Evolutionary conservation across 53 echinoderm and acorn worm species (phyloP).

Genomic region (Henricia sp.): DNA sequence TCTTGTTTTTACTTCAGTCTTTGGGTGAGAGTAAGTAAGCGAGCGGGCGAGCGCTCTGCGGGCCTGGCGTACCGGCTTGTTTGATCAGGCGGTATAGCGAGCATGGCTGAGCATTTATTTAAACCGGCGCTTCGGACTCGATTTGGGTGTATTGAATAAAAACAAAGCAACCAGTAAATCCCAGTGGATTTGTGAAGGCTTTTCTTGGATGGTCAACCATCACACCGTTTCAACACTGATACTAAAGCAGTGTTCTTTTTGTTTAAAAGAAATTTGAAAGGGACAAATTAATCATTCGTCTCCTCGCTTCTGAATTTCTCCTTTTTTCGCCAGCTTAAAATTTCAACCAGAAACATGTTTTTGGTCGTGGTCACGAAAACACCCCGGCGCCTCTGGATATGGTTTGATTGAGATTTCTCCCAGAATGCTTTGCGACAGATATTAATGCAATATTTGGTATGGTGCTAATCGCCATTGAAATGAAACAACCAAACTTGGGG

Average conservation of each 20-base stretch:
- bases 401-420: too few relatives aligned
- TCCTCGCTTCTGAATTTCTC: too few relatives aligned
- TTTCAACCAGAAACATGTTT: too few relatives aligned
- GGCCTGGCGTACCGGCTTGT: not conserved
- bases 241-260: not conserved
- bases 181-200: constrained; percentile 22
- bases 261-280: too few relatives aligned
- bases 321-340: too few relatives aligned
- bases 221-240: constrained; percentile 38
- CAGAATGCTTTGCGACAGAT: too few relatives aligned
- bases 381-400: too few relatives aligned
- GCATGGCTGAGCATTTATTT: constrained; percentile 50
- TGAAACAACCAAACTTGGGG: too few relatives aligned
- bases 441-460: too few relatives aligned
- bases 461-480: too few relatives aligned
- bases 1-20: not conserved
- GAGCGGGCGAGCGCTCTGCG: not conserved
- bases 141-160: not conserved
- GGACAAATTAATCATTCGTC: too few relatives aligned
- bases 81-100: constrained; percentile 44
- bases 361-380: too few relatives aligned
- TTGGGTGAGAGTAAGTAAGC: not conserved
- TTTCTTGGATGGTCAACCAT: constrained; percentile 41
- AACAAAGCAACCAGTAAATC: not conserved
- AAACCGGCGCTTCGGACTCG: constrained; percentile 1